Base-by-base conservation (phyloP, 37 sponge, comb jelly and placozoan genomes). In the Aphrocallistes beatrix region DNA sequence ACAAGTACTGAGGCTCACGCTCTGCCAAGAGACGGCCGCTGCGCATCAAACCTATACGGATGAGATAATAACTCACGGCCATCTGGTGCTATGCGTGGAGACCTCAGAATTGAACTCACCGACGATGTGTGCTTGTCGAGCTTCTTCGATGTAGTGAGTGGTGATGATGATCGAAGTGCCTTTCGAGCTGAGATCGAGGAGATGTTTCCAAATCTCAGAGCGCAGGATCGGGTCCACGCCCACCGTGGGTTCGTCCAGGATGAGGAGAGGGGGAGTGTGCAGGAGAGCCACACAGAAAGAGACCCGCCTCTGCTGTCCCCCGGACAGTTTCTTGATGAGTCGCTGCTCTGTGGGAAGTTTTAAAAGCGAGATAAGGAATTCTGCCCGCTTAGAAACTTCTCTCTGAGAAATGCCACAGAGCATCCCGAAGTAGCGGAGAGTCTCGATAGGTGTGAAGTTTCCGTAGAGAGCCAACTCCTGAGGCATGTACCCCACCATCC, bases 121-220 rank as follows among this genome's bases (percentile, higher is more conserved):
- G 38, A 94, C 94, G 82, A 84, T 39, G 37, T 91, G 84, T 17
- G 94, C 94, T 75, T 91, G 92, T 36, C 89, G 34, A 23, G 94
- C 94, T 38, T 94, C 94, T 39, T 94, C 94, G 84, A 94, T 94
- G 86, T 94, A 94, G 81, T 94, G 94, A 37, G 94, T 94, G 23
- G 94, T 94, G 39, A 94, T 88, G 45, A 94, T 47, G 19, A 94
- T 84, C 34, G 92, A 91, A 19, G 92, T 91, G 37, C 51, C 82
- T 0, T 81, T 23, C 16, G 82, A 37, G 8, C 81, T 37, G 81
- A 91, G 86, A 23, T 93, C 87, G 32, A 88, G 39, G 25, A 93
- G 50, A 75, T 93, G 90, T 37, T 91, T 83, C 94, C 94, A 93
- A 8, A 93, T 90, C 86, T 82, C 91, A 83, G 91, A 86, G 42